These are phyloP conservation scores for Dicycla oo DNA, from an alignment of 2,888 invertebrate species.

Conservation along the genomic window DNA sequence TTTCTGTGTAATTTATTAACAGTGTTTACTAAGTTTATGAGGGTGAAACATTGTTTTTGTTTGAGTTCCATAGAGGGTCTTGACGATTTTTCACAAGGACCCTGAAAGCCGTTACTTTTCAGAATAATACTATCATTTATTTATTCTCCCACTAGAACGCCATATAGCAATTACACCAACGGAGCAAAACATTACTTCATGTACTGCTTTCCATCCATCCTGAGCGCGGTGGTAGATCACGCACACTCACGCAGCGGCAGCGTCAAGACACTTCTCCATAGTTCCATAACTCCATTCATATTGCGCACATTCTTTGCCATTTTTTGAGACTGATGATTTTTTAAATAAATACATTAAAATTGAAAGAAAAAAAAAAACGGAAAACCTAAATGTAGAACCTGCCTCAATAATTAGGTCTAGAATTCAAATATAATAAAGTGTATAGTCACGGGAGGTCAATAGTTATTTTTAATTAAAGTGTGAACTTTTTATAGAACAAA, in stretches of 20 bases:
- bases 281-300: no score
- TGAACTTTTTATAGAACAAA: conserved; percentile 9
- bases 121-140: not conserved
- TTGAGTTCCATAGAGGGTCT: not conserved
- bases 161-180: no score
- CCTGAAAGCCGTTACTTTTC: not conserved
- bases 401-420: not conserved
- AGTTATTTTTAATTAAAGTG: conserved; percentile 29
- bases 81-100: not conserved
- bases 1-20: conserved; percentile 19
- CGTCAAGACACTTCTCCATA: no score
- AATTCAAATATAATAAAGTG: not conserved
- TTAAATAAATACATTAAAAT: no score
- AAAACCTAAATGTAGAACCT: not conserved
- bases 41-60: conserved; percentile 1
- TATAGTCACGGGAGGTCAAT: conserved; percentile 14
- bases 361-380: no score
- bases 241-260: no score
- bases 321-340: no score
- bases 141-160: no score
- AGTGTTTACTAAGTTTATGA: conserved; percentile 5
- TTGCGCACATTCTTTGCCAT: no score
- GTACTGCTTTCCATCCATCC: no score
- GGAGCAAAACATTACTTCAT: no score
- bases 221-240: no score